Percentiles rank a stretch among this genome's conserved stretches.
Evolutionary conservation across 2,888 invertebrate species (phyloP).

Genomic region (Pheosia gnoma): DNA sequence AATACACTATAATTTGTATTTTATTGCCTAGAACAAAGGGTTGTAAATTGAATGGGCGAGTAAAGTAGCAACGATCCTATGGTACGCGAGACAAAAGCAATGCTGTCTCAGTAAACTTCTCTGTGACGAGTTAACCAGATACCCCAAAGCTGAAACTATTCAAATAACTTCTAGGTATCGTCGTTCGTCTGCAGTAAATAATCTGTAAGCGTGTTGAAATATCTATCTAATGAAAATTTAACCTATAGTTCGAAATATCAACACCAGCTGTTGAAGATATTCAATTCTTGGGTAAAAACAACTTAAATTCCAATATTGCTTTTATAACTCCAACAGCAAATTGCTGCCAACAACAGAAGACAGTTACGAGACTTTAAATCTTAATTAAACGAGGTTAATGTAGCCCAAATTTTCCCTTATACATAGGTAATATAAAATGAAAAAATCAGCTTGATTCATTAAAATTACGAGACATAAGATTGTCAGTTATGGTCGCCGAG

Average conservation of each 20-base stretch:
- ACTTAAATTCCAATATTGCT: conserved; percentile 19
- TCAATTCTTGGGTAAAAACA: conserved; percentile 4
- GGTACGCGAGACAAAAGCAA: conserved; percentile 37
- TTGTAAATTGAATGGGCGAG: conserved; percentile 28
- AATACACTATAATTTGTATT: conserved; percentile 31
- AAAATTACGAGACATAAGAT: conserved; percentile 74
- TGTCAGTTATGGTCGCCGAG: conserved; percentile 73
- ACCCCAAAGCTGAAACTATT: conserved; percentile 73
- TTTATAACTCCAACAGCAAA: conserved; percentile 32
- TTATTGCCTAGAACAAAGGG: conserved; percentile 30
- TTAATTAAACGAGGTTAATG: conserved; percentile 31
- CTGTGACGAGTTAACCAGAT: conserved; percentile 67
- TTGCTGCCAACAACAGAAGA: conserved; percentile 35
- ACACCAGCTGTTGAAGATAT: conserved; percentile 8
- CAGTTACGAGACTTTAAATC: conserved; percentile 22
- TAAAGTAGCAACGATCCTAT: conserved; percentile 28
- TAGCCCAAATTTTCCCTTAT: conserved; percentile 20
- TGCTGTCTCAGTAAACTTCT: conserved; percentile 65
- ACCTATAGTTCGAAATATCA: conserved; percentile 4
- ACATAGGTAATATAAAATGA: conserved; percentile 35
- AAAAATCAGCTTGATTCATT: conserved; percentile 66
- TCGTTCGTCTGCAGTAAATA: conserved; percentile 2
- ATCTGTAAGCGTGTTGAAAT: not conserved
- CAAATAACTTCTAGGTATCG: conserved; percentile 55
- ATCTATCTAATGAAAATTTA: not conserved